A percentile compares a stretch with the other conserved stretches of the same genome.
Conservation (phyloP, 1,140 invertebrate species). For the Platorchestia sp. region DNA sequence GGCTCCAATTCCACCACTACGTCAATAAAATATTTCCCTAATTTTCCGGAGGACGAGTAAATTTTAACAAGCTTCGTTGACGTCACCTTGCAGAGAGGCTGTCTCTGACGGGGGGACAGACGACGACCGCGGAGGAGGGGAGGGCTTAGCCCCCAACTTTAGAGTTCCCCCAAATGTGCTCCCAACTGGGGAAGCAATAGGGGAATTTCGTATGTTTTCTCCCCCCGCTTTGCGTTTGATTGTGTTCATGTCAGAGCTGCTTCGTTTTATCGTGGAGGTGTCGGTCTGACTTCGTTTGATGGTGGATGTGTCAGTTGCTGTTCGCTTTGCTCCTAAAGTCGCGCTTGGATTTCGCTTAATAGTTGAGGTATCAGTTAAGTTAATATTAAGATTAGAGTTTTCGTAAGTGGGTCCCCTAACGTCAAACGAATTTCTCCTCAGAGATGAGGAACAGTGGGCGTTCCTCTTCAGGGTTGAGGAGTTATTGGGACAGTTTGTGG, state of each 20-base stretch:
- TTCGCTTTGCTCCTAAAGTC: background rate
- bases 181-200: background rate
- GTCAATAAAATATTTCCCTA: background rate
- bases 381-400: background rate
- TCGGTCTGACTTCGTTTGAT: background rate
- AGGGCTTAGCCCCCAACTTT: background rate
- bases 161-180: background rate
- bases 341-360: background rate
- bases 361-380: slow-evolving; percentile 30
- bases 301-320: background rate
- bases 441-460: background rate
- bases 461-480: background rate
- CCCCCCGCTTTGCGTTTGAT: background rate
- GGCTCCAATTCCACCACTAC: background rate
- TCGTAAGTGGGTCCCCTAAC: slow-evolving; percentile 12
- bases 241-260: background rate
- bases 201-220: background rate
- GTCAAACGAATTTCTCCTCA: slow-evolving; percentile 18
- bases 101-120: slow-evolving; percentile 36
- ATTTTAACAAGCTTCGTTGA: background rate
- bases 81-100: background rate
- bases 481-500: background rate
- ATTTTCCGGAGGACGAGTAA: background rate
- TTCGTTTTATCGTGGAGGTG: background rate
- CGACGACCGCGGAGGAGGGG: background rate